Conservation (phyloP, 2,797 vertebrate genomes). For the Ciconia nigra region DNA sequence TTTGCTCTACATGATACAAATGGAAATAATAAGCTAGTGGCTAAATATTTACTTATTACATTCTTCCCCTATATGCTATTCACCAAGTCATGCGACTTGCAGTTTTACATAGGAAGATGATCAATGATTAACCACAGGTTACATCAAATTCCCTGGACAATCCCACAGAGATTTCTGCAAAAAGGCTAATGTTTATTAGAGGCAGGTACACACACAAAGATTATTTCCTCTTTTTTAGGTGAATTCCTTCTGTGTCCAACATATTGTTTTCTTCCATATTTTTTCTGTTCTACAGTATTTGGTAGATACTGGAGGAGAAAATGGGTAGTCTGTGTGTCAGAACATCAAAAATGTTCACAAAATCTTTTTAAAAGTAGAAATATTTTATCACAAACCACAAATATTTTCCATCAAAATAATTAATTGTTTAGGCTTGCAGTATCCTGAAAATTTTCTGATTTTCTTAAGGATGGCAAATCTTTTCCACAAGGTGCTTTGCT, state of each 20-base stretch:
- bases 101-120: conserved; percentile 4
- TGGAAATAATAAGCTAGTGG: conserved; percentile 25
- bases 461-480: not conserved
- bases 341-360: not conserved
- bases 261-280: not conserved
- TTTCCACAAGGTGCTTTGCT: not conserved
- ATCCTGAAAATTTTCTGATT: not conserved
- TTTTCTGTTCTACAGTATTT: not conserved
- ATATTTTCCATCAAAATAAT: not conserved
- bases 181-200: not conserved
- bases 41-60: conserved; percentile 61
- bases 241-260: not conserved
- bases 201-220: not conserved
- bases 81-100: not conserved
- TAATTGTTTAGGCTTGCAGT: not conserved
- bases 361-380: not conserved
- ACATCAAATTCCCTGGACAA: not conserved
- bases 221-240: not conserved
- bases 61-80: conserved; percentile 42
- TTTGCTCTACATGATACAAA: conserved; percentile 7
- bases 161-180: not conserved
- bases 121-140: conserved; percentile 58
- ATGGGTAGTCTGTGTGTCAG: fast-evolving
- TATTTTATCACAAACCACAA: not conserved
- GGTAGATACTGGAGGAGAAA: not conserved